Evolutionary conservation across 2,888 invertebrate genomes (phyloP).

Genomic region (Melitaea athalia): DNA sequence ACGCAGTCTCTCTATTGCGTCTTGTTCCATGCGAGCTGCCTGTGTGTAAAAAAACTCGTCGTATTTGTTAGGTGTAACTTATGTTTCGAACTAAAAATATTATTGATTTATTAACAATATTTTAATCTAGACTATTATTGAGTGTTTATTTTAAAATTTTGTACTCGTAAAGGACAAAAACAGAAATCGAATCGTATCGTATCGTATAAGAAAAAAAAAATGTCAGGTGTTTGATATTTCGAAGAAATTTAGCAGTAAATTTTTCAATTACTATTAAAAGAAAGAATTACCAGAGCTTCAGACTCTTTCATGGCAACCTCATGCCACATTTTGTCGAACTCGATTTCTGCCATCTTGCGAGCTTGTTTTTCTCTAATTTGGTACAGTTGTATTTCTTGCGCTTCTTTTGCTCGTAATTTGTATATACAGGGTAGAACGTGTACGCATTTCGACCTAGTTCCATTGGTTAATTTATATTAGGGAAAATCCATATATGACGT

Average conservation of each 20-base stretch:
- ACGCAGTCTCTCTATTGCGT: conserved; percentile 67
- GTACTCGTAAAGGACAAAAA: no score
- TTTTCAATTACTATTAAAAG: conserved; percentile 10
- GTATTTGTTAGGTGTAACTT: background rate
- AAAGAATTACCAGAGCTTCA: conserved; percentile 66
- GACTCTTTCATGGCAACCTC: conserved; percentile 82
- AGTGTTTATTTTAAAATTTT: no score
- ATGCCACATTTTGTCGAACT: conserved; percentile 84
- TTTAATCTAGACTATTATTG: no score
- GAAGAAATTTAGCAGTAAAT: background rate
- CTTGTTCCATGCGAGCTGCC: conserved; percentile 80
- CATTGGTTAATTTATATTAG: background rate
- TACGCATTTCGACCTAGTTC: conserved; percentile 71
- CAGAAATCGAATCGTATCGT: no score
- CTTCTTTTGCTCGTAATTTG: conserved; percentile 75
- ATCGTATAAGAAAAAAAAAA: no score
- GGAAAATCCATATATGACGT: background rate
- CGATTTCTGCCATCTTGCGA: conserved; percentile 75
- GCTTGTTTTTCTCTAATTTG: conserved; percentile 84
- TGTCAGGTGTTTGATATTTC: background rate
- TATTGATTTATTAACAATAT: background rate
- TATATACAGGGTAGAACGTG: conserved; percentile 62
- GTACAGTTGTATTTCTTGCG: conserved; percentile 79
- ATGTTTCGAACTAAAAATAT: background rate
- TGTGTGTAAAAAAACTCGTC: conserved; percentile 39